Evolutionary conservation across 92 coral and sea anemone genomes (phyloP).

Genomic region (Pocillopora grandis): DNA sequence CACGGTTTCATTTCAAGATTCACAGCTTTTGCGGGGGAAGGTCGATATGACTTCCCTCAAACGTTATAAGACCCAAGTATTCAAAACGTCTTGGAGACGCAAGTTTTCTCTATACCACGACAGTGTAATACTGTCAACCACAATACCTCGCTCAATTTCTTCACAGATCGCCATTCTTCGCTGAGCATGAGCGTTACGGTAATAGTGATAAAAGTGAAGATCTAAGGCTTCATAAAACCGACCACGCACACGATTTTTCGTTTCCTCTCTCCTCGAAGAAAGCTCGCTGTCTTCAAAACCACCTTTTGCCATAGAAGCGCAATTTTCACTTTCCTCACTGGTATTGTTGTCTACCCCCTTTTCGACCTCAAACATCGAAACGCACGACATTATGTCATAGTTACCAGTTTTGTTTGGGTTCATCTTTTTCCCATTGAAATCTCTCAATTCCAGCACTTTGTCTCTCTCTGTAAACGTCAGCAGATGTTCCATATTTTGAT

Average conservation of each 20-base stretch:
- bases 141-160: slow-evolving; percentile 53
- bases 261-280: background rate
- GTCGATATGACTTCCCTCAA: too few species aligned
- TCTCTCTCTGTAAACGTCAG: slow-evolving; percentile 1
- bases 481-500: slow-evolving; percentile 37
- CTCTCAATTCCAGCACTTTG: slow-evolving; percentile 8
- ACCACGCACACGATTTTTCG: background rate
- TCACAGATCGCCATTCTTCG: slow-evolving; percentile 85
- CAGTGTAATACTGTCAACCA: slow-evolving; percentile 39
- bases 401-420: slow-evolving; percentile 34
- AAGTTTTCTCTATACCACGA: slow-evolving; percentile 61
- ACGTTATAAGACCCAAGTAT: slow-evolving; percentile 58
- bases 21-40: too few species aligned
- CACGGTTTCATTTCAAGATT: too few species aligned
- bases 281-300: background rate
- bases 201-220: slow-evolving; percentile 62
- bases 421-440: slow-evolving; percentile 48
- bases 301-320: background rate
- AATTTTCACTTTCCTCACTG: background rate
- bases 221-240: slow-evolving; percentile 65
- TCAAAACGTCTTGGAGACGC: slow-evolving; percentile 63
- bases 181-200: slow-evolving; percentile 35
- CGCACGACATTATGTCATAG: slow-evolving; percentile 34
- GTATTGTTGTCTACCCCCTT: background rate
- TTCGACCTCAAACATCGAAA: slow-evolving; percentile 22